Percentiles rank a stretch among this genome's conserved stretches.
Evolutionary conservation across 2,888 invertebrate genomes (phyloP).

Genomic region (Neuroscelio doddi): DNA sequence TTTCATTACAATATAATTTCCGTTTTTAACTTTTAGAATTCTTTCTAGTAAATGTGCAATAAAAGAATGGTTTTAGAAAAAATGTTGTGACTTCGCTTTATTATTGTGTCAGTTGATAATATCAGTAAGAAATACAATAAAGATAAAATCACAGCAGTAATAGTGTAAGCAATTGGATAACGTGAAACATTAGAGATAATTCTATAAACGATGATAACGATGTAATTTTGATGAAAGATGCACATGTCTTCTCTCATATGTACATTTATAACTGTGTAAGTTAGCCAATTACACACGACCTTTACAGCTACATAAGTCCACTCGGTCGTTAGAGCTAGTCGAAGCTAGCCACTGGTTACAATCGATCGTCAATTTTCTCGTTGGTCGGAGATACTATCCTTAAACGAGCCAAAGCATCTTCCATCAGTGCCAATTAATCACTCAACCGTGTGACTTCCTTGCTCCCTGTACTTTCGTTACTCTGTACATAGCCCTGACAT

Average conservation of each 20-base stretch:
- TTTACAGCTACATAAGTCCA: not conserved
- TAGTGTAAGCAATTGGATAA: too few relatives aligned
- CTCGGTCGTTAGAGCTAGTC: conserved; percentile 4
- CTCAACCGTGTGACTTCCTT: conserved; percentile 11
- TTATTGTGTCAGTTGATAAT: too few relatives aligned
- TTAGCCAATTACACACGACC: conserved; percentile 2
- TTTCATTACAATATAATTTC: too few relatives aligned
- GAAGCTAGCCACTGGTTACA: conserved; percentile 6
- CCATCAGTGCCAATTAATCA: conserved; percentile 18
- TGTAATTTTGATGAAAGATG: not conserved
- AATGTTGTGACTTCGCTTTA: too few relatives aligned
- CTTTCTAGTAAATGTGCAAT: too few relatives aligned
- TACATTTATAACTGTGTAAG: conserved; percentile 6
- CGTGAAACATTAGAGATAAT: not conserved
- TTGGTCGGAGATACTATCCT: conserved; percentile 12
- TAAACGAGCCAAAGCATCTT: conserved; percentile 12
- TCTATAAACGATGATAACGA: not conserved
- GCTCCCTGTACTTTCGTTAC: not conserved
- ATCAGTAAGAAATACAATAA: too few relatives aligned
- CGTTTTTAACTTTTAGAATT: too few relatives aligned
- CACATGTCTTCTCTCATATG: not conserved
- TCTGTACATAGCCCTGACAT: too few relatives aligned
- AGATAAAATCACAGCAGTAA: too few relatives aligned
- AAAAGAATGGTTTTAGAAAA: too few relatives aligned
- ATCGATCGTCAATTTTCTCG: conserved; percentile 19